Evolutionary conservation across 2,888 invertebrate genomes (phyloP).

Genomic region (Tenodera sinensis): DNA sequence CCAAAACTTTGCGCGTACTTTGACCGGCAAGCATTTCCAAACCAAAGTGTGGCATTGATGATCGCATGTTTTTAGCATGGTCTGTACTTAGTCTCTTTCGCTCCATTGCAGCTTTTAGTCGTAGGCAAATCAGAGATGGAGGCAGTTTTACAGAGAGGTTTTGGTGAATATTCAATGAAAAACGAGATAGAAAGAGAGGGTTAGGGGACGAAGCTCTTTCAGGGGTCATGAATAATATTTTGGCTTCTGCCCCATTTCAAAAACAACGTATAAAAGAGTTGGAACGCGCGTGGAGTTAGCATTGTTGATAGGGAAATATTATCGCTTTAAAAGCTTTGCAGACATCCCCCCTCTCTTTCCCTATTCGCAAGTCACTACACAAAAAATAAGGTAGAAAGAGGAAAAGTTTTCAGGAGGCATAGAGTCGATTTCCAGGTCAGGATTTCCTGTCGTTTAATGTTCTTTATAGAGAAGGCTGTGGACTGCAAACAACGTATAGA

Average conservation of each 20-base stretch:
- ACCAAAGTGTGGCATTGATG: background rate
- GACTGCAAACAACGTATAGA: too few relatives aligned
- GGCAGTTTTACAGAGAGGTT: conserved; percentile 17
- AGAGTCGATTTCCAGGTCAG: background rate
- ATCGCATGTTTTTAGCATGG: background rate
- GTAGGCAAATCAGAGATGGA: conserved; percentile 18
- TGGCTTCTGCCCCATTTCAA: conserved; percentile 30
- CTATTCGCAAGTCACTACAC: background rate
- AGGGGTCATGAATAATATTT: conserved; percentile 33
- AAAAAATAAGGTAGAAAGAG: background rate
- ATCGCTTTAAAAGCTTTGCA: background rate
- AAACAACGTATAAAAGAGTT: conserved; percentile 25
- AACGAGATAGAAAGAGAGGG: conserved; percentile 7
- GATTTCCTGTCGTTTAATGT: background rate
- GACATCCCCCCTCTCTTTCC: background rate
- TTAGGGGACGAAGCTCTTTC: conserved; percentile 21
- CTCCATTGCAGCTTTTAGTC: conserved; percentile 24
- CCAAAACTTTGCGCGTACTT: too few relatives aligned
- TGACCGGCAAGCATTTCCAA: too few relatives aligned
- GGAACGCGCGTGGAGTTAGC: background rate
- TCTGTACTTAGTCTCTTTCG: background rate
- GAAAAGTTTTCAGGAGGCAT: background rate
- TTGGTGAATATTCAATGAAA: conserved; percentile 26
- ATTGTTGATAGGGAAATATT: background rate
- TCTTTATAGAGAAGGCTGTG: background rate